These are phyloP conservation scores for Enteromius fasciolatus DNA, from an alignment of 2,797 vertebrate genomes.

Conservation along the genomic window DNA sequence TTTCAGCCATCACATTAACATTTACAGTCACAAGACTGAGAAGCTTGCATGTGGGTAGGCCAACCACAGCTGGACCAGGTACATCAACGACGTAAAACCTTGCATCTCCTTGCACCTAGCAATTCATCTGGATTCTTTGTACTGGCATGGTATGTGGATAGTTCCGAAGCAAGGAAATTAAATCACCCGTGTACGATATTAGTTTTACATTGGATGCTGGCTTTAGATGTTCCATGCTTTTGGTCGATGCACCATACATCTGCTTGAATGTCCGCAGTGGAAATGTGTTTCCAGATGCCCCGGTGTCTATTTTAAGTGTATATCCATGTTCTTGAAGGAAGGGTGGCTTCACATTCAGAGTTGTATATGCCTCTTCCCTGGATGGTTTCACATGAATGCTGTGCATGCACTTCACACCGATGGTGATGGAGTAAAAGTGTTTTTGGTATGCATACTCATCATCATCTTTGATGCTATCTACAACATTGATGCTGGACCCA, in stretches of 20 bases:
- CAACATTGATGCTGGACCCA: background rate
- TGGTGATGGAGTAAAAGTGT: slow-evolving; percentile 13
- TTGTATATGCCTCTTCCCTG: slow-evolving; percentile 29
- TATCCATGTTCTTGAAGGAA: slow-evolving; percentile 2
- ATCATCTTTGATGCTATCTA: background rate
- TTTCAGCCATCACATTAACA: background rate
- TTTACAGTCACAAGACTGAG: background rate
- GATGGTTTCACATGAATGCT: slow-evolving; percentile 8
- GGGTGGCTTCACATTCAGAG: slow-evolving; percentile 30
- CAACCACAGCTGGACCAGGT: background rate
- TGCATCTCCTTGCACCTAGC: too few species aligned
- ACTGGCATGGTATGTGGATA: slow-evolving; percentile 37
- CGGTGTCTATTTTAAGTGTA: slow-evolving; percentile 31
- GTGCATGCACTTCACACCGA: slow-evolving; percentile 33
- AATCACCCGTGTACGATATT: slow-evolving; percentile 23
- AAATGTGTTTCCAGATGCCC: slow-evolving; percentile 46
- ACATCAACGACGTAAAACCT: slow-evolving; percentile 36
- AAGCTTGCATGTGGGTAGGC: background rate
- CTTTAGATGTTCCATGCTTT: background rate
- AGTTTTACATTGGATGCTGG: background rate
- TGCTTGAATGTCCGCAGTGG: slow-evolving; percentile 28
- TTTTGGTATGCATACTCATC: slow-evolving; percentile 14
- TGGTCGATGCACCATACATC: slow-evolving; percentile 22
- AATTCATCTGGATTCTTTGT: slow-evolving; percentile 31
- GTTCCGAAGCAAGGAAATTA: slow-evolving; percentile 20